phyloP scores from a whole-genome alignment of 1,140 invertebrate genomes.

The Euwallacea similis region DNA sequence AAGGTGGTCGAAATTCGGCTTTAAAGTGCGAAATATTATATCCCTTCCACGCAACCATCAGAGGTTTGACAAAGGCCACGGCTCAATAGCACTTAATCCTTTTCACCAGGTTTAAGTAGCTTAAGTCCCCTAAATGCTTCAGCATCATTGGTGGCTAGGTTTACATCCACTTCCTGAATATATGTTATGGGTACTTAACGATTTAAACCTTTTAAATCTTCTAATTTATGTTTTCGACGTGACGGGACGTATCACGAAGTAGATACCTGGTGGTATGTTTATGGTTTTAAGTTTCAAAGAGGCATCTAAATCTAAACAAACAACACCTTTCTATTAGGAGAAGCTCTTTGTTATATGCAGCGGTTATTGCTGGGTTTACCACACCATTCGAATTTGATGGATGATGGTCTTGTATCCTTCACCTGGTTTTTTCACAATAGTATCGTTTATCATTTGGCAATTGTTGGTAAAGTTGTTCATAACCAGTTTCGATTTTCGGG shows the following conservation, averaged over 20 bases:
- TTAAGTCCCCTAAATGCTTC: too few relatives aligned
- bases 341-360: background rate
- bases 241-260: slow-evolving; percentile 20
- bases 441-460: too few relatives aligned
- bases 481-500: too few relatives aligned
- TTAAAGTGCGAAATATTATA: background rate
- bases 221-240: slow-evolving; percentile 25
- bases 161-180: slow-evolving; percentile 10
- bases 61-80: too few relatives aligned
- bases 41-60: too few relatives aligned
- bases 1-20: background rate
- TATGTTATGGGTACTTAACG: background rate
- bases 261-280: slow-evolving; percentile 27
- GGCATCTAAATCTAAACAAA: slow-evolving; percentile 18
- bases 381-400: background rate
- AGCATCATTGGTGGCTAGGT: background rate
- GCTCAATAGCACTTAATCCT: too few relatives aligned
- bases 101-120: too few relatives aligned
- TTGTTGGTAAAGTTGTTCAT: background rate
- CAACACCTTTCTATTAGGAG: slow-evolving; percentile 21
- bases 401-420: background rate
- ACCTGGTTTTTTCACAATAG: background rate
- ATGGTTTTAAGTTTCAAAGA: slow-evolving; percentile 12
- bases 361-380: background rate
- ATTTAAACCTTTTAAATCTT: slow-evolving; percentile 22